Percentiles rank a stretch among this genome's conserved stretches.
These are phyloP conservation scores for Linnaemya tessellans DNA, from an alignment of 2,888 invertebrate species.

Conservation along the genomic window DNA sequence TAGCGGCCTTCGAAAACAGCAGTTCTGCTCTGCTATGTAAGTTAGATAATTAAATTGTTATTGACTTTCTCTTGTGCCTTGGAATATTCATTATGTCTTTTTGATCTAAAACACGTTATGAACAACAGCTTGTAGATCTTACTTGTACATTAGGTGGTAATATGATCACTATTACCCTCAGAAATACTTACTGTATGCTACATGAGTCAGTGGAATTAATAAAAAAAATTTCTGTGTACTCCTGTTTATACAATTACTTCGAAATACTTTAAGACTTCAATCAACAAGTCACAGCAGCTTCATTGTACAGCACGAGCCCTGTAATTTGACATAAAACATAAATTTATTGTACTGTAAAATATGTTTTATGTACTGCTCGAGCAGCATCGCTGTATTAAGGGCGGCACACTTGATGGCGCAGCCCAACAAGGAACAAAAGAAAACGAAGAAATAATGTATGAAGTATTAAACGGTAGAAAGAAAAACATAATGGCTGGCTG, in stretches of 20 bases:
- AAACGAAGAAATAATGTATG: conserved; percentile 24
- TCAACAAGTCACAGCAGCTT: conserved; percentile 54
- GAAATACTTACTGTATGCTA: too few species aligned
- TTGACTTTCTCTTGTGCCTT: too few species aligned
- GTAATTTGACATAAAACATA: conserved; percentile 35
- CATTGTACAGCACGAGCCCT: conserved; percentile 20
- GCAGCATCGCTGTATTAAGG: conserved; percentile 2
- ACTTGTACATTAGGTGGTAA: too few species aligned
- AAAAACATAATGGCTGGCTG: conserved; percentile 17
- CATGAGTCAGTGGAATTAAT: too few species aligned
- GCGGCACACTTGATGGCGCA: conserved; percentile 21
- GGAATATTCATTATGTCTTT: too few species aligned
- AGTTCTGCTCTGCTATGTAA: too few species aligned
- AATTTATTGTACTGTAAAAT: conserved; percentile 32
- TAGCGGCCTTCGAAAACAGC: too few species aligned
- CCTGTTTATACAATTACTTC: not conserved
- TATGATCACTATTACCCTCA: too few species aligned
- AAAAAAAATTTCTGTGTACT: not conserved
- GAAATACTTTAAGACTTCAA: conserved; percentile 24
- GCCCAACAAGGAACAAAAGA: conserved; percentile 7
- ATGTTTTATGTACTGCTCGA: conserved; percentile 1
- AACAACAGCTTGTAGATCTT: too few species aligned
- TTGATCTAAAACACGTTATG: too few species aligned
- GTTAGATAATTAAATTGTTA: too few species aligned
- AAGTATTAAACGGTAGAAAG: conserved; percentile 10